phyloP scores from a whole-genome alignment of 2,888 invertebrate genomes.

The Gnatocerus cornutus region DNA sequence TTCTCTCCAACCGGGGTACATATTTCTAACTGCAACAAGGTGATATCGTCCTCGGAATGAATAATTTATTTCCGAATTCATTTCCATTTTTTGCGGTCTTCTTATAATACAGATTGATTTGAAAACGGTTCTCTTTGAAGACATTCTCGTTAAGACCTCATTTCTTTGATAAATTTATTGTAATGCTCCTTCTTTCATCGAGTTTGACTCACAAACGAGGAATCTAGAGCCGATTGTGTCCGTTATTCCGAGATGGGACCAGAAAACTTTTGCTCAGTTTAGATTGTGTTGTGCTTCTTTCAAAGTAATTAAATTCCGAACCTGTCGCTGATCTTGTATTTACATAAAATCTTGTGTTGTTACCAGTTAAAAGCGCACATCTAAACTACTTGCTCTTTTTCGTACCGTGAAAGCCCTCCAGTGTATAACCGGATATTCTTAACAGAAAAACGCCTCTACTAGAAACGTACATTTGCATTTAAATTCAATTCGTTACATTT shows the following conservation, averaged over 20 bases:
- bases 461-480: not conserved
- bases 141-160: constrained; percentile 9
- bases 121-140: constrained; percentile 1
- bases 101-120: constrained; percentile 5
- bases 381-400: not conserved
- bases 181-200: constrained; percentile 13
- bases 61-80: constrained; percentile 16
- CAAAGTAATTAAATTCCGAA: too few relatives aligned
- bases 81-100: not conserved
- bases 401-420: not conserved
- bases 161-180: constrained; percentile 28
- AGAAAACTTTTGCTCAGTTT: not conserved
- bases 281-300: too few relatives aligned
- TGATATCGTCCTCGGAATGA: constrained; percentile 6
- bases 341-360: too few relatives aligned
- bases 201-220: constrained; percentile 11
- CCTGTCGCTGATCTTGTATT: too few relatives aligned
- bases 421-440: not conserved
- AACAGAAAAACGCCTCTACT: not conserved
- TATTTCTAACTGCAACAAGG: constrained; percentile 16
- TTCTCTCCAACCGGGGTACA: constrained; percentile 3
- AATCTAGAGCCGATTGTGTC: constrained; percentile 6
- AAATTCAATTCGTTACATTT: not conserved
- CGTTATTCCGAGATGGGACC: not conserved
- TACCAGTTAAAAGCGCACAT: too few relatives aligned